Conservation (phyloP, 2,797 vertebrate species). For the Clarias laeviceps region DNA sequence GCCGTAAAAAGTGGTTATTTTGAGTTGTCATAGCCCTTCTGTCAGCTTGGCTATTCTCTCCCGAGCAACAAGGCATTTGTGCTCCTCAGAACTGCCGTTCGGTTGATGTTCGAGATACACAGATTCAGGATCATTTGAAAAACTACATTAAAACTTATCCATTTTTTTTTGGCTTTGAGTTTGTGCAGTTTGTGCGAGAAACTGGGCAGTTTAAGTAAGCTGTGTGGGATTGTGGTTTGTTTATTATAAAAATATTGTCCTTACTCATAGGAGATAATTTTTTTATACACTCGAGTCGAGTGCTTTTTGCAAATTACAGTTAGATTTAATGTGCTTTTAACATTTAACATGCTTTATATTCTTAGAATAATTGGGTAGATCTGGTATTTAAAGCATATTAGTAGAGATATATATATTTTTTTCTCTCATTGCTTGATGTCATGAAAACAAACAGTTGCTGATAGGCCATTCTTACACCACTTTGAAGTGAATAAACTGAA, state of each 20-base stretch:
- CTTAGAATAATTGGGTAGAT: background rate
- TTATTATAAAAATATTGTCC: background rate
- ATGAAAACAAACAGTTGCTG: constrained; percentile 66
- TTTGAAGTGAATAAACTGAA: constrained; percentile 73
- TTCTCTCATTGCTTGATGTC: constrained; percentile 36
- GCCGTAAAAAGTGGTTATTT: background rate
- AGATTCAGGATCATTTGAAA: background rate
- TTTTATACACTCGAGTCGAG: background rate
- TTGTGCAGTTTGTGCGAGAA: too few species aligned
- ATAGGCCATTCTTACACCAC: constrained; percentile 69
- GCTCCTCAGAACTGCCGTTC: background rate
- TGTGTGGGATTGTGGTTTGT: background rate
- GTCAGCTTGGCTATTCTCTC: background rate
- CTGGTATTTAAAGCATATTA: background rate
- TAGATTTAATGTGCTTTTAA: background rate
- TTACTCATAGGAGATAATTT: too few species aligned
- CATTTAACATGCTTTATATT: background rate
- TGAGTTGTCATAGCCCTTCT: background rate
- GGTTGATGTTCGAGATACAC: background rate
- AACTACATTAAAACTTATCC: background rate
- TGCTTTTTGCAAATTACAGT: background rate
- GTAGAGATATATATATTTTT: background rate
- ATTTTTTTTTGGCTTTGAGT: background rate
- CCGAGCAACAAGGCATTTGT: background rate
- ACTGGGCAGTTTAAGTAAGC: background rate